A percentile compares a stretch with the other conserved stretches of the same genome.
phyloP scores from a whole-genome alignment of 2,797 vertebrate genomes.

The Ataeniobius toweri region DNA sequence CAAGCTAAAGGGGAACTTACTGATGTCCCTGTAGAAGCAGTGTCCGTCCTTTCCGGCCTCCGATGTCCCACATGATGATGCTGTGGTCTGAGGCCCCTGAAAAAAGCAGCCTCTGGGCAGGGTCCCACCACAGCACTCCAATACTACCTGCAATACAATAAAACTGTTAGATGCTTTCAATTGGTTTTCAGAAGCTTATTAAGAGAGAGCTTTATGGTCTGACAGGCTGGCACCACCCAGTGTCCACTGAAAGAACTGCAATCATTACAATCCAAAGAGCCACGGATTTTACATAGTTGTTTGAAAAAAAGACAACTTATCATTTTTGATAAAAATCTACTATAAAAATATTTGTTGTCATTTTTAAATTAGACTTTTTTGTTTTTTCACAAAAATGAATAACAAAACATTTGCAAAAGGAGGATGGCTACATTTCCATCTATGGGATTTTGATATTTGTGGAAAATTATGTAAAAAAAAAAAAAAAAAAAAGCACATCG shows the following conservation, averaged over 20 bases:
- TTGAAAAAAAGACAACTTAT: not conserved
- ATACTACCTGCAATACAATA: constrained; percentile 83
- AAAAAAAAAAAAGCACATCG: not conserved
- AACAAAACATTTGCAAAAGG: not conserved
- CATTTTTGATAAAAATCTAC: not conserved
- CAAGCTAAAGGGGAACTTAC: constrained; percentile 73
- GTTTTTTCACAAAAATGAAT: too few species aligned
- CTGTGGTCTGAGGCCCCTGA: constrained; percentile 96
- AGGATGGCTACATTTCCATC: not conserved
- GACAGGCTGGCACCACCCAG: constrained; percentile 43
- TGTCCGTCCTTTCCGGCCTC: constrained; percentile 92
- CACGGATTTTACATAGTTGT: not conserved
- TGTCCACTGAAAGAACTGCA: constrained; percentile 39
- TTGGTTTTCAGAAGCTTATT: not conserved
- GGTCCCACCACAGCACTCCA: constrained; percentile 93
- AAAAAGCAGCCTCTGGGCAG: constrained; percentile 92
- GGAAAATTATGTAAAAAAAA: not conserved
- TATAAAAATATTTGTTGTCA: not conserved
- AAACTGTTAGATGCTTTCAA: not conserved
- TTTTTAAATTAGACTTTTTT: not conserved
- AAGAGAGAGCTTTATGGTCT: not conserved
- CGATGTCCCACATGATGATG: constrained; percentile 99
- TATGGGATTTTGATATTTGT: not conserved
- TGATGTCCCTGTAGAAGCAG: constrained; percentile 95
- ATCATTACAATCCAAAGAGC: not conserved